These are phyloP conservation scores for Aurelia aurita DNA, from an alignment of 30 jellyfish, hydroid and myxozoan genomes.

Conservation along the genomic window DNA sequence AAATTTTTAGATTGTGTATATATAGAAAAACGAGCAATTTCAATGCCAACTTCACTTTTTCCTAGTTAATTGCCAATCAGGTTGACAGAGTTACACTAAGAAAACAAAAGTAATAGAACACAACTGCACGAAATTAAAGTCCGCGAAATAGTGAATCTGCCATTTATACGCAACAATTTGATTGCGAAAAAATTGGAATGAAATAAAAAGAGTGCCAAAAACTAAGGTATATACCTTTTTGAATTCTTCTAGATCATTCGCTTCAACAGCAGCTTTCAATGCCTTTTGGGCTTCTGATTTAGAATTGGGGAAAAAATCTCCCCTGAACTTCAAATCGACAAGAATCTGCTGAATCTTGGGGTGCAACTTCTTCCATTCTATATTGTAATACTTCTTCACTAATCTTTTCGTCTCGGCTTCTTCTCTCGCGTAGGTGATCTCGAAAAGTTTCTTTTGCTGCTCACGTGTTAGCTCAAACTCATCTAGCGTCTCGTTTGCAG, in stretches of 20 bases:
- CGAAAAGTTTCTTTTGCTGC: conserved; percentile 60
- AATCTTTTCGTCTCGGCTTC: conserved; percentile 73
- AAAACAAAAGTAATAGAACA: too few species aligned
- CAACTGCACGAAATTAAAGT: too few species aligned
- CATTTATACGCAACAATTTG: too few species aligned
- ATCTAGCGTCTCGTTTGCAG: conserved; percentile 12
- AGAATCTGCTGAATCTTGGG: conserved; percentile 71
- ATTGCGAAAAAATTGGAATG: too few species aligned
- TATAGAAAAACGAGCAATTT: too few species aligned
- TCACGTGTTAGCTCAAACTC: conserved; percentile 52
- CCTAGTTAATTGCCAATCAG: too few species aligned
- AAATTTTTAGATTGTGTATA: too few species aligned
- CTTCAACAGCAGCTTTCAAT: conserved; percentile 61
- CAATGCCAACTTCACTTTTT: too few species aligned
- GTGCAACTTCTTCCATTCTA: conserved; percentile 40
- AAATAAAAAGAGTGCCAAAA: too few species aligned
- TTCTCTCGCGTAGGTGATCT: conserved; percentile 57
- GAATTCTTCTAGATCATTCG: conserved; percentile 41
- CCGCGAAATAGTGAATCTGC: too few species aligned
- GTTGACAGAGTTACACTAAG: too few species aligned
- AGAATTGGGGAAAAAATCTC: conserved; percentile 58
- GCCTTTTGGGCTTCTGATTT: conserved; percentile 51
- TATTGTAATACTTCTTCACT: conserved; percentile 51
- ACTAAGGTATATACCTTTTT: conserved; percentile 20
- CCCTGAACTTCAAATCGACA: conserved; percentile 72